Conservation (phyloP, 2,888 invertebrate genomes). For the Eudemis profundana region DNA sequence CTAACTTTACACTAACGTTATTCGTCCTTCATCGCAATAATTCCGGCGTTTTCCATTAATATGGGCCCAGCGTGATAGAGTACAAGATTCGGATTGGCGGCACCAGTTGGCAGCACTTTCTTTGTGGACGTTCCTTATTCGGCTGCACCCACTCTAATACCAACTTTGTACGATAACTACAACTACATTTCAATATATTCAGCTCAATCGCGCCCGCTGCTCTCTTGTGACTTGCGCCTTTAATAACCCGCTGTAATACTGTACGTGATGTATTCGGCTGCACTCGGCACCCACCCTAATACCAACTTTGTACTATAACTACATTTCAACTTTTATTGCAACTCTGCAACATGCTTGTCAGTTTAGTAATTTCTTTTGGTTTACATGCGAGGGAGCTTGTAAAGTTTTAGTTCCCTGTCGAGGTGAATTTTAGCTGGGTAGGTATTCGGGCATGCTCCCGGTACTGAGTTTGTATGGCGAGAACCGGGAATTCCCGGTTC, state of each 20-base stretch:
- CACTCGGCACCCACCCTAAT: constrained; percentile 29
- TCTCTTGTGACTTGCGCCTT: constrained; percentile 11
- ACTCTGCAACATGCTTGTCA: constrained; percentile 29
- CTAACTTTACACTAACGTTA: too few relatives aligned
- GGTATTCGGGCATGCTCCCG: too few relatives aligned
- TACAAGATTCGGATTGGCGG: too few relatives aligned
- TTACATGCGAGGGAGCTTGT: constrained; percentile 16
- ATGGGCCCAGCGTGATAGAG: too few relatives aligned
- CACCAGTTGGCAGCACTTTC: too few relatives aligned
- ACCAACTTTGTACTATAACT: constrained; percentile 32
- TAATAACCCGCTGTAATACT: constrained; percentile 36
- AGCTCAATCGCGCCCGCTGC: constrained; percentile 3
- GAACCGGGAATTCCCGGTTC: too few relatives aligned
- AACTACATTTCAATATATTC: neutral
- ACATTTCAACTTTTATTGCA: constrained; percentile 40
- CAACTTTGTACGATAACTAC: too few relatives aligned
- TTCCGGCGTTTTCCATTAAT: too few relatives aligned
- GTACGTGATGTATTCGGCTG: constrained; percentile 38
- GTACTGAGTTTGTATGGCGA: too few relatives aligned
- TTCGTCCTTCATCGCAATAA: too few relatives aligned
- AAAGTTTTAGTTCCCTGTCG: constrained; percentile 6
- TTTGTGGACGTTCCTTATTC: too few relatives aligned
- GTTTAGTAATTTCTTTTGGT: constrained; percentile 18
- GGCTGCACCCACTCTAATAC: too few relatives aligned
- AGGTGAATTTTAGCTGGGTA: neutral